These are phyloP conservation scores for Felis catus DNA, from an alignment of 2,113 vertebrate species.

Conservation along the genomic window F.catus_Fca126_mat1.0 CM031411.1:45218001-45218500, in stretches of 20 bases:
- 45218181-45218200: background rate
- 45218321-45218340: background rate
- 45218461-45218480: conserved; percentile 85
- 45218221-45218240: background rate
- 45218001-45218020: background rate
- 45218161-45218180: background rate
- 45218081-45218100: background rate
- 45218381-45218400: background rate
- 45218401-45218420: background rate
- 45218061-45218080: background rate
- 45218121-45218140: background rate
- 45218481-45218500: background rate
- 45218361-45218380: background rate
- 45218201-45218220: background rate
- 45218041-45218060: background rate
- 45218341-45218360: background rate
- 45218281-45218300: background rate
- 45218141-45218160: background rate
- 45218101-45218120: background rate
- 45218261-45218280: background rate
- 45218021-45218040: background rate
- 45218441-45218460: background rate
- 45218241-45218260: background rate
- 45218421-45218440: background rate
- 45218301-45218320: background rate